Conservation (phyloP, 2,797 vertebrate species). For the Morus bassanus region DNA sequence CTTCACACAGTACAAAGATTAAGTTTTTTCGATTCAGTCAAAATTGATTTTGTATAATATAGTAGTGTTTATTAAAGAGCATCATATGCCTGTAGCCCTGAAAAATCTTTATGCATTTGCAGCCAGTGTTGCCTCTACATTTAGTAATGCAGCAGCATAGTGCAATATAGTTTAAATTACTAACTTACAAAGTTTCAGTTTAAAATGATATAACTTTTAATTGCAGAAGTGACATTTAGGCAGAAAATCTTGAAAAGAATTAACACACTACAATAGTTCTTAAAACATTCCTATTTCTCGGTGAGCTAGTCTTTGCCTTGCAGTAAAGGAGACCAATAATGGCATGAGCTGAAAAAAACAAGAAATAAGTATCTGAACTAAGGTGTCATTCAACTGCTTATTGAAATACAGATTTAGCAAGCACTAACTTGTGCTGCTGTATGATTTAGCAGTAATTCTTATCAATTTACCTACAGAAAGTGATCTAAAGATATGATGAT, state of each 20-base stretch:
- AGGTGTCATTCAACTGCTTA: not conserved
- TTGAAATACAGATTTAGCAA: not conserved
- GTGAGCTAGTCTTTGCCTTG: not conserved
- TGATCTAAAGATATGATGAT: not conserved
- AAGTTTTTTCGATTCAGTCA: not conserved
- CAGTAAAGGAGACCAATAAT: not conserved
- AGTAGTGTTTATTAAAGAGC: not conserved
- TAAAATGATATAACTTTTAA: not conserved
- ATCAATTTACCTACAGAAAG: not conserved
- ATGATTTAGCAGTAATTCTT: not conserved
- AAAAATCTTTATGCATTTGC: not conserved
- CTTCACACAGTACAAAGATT: not conserved
- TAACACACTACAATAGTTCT: not conserved
- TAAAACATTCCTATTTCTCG: not conserved
- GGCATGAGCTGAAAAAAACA: not conserved
- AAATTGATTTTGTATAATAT: not conserved
- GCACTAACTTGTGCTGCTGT: not conserved
- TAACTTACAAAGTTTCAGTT: not conserved
- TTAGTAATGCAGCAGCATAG: not conserved
- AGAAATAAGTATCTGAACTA: not conserved
- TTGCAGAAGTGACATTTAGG: not conserved
- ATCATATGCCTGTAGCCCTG: not conserved
- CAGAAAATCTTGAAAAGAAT: slow-evolving; percentile 9
- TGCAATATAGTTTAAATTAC: not conserved
- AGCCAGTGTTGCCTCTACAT: not conserved